These are phyloP conservation scores for Cichladusa arquata DNA, from an alignment of 2,113 vertebrate species.

Conservation along the genomic window DNA sequence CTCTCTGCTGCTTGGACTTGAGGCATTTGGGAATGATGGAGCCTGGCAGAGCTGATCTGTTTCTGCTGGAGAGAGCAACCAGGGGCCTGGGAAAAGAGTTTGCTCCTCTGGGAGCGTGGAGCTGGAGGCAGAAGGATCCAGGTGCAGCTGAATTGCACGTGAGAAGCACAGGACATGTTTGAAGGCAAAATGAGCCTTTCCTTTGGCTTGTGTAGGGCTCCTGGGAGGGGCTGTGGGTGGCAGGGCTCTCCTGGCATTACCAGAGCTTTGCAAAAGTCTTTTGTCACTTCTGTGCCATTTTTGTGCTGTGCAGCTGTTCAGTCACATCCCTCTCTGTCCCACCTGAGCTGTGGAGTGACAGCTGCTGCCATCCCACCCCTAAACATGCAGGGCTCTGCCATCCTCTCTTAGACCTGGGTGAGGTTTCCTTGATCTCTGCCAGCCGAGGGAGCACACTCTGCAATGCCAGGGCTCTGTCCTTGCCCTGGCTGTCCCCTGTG, in stretches of 20 bases:
- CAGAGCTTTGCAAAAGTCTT: not conserved
- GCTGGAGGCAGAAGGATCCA: not conserved
- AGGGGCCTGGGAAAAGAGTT: not conserved
- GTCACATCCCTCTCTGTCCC: not conserved
- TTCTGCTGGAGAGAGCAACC: not conserved
- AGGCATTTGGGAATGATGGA: not conserved
- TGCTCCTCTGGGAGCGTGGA: fast-evolving
- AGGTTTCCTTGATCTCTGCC: not conserved
- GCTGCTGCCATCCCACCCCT: not conserved
- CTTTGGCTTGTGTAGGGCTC: not conserved
- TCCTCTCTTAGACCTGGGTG: not conserved
- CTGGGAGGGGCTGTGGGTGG: not conserved
- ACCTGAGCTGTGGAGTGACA: not conserved
- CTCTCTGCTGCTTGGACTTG: not conserved
- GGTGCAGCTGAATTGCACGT: not conserved
- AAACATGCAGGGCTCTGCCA: fast-evolving
- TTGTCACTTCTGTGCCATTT: not conserved
- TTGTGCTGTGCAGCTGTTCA: not conserved
- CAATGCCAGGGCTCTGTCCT: not conserved
- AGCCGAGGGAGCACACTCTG: fast-evolving
- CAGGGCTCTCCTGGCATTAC: not conserved
- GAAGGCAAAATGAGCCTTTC: not conserved
- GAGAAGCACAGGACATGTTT: not conserved
- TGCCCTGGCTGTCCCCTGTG: not conserved
- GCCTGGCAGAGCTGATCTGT: not conserved